Conservation (phyloP, 1,140 invertebrate species). For the Bombus polaris region DNA sequence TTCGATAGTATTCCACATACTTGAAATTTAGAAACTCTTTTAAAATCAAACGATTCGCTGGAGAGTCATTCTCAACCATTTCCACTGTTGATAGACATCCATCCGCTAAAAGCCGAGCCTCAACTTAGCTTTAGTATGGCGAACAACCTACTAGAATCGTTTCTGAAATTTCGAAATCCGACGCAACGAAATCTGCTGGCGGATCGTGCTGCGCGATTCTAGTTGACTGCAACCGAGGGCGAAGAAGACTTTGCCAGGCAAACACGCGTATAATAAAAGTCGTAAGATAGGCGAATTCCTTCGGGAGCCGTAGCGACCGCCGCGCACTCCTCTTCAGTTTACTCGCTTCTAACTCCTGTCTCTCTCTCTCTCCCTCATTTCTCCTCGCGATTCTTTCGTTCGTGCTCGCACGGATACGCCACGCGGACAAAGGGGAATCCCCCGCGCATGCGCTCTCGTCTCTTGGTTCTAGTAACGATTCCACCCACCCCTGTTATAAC, state of each 20-base stretch:
- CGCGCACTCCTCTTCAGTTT: not conserved
- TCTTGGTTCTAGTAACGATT: constrained; percentile 80
- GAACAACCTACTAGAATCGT: not conserved
- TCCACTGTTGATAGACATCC: not conserved
- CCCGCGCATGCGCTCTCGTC: constrained; percentile 77
- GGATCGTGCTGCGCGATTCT: constrained; percentile 3
- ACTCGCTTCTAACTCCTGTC: not conserved
- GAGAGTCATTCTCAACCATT: not conserved
- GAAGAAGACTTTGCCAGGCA: constrained; percentile 48
- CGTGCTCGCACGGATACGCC: constrained; percentile 37
- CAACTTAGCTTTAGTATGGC: too few relatives aligned
- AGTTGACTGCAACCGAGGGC: constrained; percentile 29
- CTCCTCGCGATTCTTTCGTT: not conserved
- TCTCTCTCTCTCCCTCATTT: not conserved
- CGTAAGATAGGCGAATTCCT: constrained; percentile 76
- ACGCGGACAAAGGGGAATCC: constrained; percentile 75
- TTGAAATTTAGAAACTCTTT: not conserved
- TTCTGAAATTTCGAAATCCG: constrained; percentile 1
- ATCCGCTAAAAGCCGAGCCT: not conserved
- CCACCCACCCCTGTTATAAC: constrained; percentile 68
- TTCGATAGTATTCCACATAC: too few relatives aligned
- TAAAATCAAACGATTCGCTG: not conserved
- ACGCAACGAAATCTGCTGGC: constrained; percentile 38
- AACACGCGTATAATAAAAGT: constrained; percentile 74
- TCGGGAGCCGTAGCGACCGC: constrained; percentile 60